Base-by-base conservation (phyloP, 2,113 vertebrate species). In the Australoheros scitulus region DNA sequence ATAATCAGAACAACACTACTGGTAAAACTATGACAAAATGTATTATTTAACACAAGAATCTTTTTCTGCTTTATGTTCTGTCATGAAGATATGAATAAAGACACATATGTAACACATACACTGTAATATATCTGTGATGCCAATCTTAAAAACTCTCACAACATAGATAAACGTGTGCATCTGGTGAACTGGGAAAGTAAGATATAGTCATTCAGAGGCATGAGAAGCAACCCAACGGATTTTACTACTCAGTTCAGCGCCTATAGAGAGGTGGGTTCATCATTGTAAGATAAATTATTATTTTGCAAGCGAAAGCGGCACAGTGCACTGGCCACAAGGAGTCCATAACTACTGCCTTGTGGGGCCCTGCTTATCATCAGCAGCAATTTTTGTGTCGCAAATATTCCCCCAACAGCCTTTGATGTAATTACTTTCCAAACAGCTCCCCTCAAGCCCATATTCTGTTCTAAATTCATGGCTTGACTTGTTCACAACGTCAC, bases 381-480 rank as follows among this genome's bases (percentile, higher is more conserved):
- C 91, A 86, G 92, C 86, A 86, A 89, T 94, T 94, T 94, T 90
- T 92, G 90, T 91, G 91, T 89, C 88, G 91, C 91, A 94, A 93
- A 93, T 93, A 93, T 90, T 92, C 93, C 93, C 89, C 85, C 86
- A 88, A 87, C 91, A 94, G 94, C 93, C 94, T 94, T 94, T 93
- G 89, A 92, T 94, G 94, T 94, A 96, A 95, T 96, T 96, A 95
- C 95, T 94, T 94, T 94, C 91, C 92, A 93, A 94, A 93, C 87
- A 84, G 90, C 91, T 91, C 85, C 91, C 92, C 93, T 93, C 91
- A 61, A 92, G 92, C 94, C 91, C 94, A 90, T 92, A 92, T 94
- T 82, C 92, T 84, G 89, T 80, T 95, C 90, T 89, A 90, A 92
- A 94, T 93, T 94, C 90, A 93, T 86, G 87, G 85, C 88, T 70